Evolutionary conservation across 2,888 invertebrate species (phyloP), one percentile per base, ranked within the genome.

Genomic region (Callimorpha dominula): DNA sequence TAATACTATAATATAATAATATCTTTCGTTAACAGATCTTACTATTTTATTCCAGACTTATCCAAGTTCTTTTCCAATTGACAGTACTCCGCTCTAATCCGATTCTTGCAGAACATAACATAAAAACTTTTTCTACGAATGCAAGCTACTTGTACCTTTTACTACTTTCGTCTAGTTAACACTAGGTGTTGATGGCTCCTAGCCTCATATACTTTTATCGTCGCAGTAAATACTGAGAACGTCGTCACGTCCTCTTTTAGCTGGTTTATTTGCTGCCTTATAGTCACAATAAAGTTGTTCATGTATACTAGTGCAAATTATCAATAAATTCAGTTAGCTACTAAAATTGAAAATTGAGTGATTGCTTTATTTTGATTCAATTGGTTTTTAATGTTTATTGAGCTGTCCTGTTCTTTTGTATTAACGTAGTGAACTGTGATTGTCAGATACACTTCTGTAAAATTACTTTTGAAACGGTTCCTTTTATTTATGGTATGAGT

Each of bases 131-230:
- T 63, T 9, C 54, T 42, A 17, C 14, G 63, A 6, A 64, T n/a
- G 40, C 42, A 64, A n/a, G 50, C 14, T 46, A 70, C 31, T 31
- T 2, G 31, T 31, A 31, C 40, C 49, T 74, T 72, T 79, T 74
- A 79, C 52, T 71, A 40, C 42, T 8, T 54, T 40, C 52, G 60
- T 63, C 62, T 63, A 62, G 67, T 71, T 76, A 60, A 68, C 57
- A 67, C 70, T 20, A 77, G 77, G 74, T 81, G 73, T 72, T 76
- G 73, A 77, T 74, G 68, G 65, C 50, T 65, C 17, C 20, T 50
- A 70, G 17, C 20, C 70, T 78, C 74, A 20, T 73, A 65, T 71
- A 49, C 68, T 74, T 81, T 81, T 76, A 84, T 72, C 49, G 68
- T 43, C 40, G 54, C 43, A 57, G 68, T 83, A 79, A 82, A 82